Base-by-base conservation (phyloP, 2,888 invertebrate genomes). In the Micoletzkya japonica region DNA sequence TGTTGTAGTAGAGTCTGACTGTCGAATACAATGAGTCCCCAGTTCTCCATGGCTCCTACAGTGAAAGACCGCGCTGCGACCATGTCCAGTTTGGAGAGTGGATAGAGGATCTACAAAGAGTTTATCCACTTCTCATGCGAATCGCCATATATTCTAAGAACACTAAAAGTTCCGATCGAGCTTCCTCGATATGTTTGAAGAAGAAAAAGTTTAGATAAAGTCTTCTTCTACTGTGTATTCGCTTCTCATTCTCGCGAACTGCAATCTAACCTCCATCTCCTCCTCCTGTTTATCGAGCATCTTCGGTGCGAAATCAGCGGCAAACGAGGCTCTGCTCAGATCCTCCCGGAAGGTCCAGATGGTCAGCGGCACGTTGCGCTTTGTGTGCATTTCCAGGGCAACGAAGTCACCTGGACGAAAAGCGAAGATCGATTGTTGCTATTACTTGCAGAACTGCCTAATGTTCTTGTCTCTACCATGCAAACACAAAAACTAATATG, bases 11-110 rank as follows among this genome's bases (percentile, higher is more conserved):
- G 78, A 39, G 81, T 78, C 17, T 84, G 80, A 71, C 86, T 84
- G 14, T 86, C 74, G 76, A 86, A 86, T 2, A 84, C 81, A 37
- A 87, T 84, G 58, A 86, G 72, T 3, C 87, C 87, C 87, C 87
- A 87, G 75, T 87, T 87, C 75, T 87, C 87, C 87, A 88, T 88
- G 37, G 86, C 87, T 14, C 86, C 87, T 3, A 87, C 86, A 28
- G 85, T 82, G 75, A 86, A 87, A 59, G 86, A 86, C 17, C 86
- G 84, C 4, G 87, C 86, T 3, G 87, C 87, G 32, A 88, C 86
- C 80, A 87, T 81, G 77, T 88, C 87, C 84, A 83, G 72, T 74
- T 85, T 86, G 7, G 76, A 74, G 30, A 85, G 63, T 6, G 84
- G 83, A 72, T 83, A 85, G 7, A 80, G 71, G 2, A 82, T 73